phyloP scores from a whole-genome alignment of 2,888 invertebrate species.

The Microplitis manilae region DNA sequence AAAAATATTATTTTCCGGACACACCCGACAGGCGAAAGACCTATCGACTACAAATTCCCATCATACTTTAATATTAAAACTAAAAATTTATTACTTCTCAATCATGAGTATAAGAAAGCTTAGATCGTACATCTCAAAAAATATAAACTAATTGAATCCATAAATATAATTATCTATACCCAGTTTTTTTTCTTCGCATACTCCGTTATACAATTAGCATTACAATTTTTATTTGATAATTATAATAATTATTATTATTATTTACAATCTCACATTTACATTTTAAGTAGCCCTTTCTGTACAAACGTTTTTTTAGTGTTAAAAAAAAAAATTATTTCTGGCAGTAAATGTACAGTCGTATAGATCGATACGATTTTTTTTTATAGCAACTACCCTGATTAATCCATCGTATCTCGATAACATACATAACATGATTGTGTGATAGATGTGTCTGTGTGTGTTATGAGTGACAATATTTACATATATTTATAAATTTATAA shows the following conservation, averaged over 20 bases:
- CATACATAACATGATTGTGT: background rate
- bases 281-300: background rate
- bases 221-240: background rate
- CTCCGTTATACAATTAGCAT: background rate
- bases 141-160: too few relatives aligned
- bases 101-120: too few relatives aligned
- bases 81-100: too few relatives aligned
- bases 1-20: too few relatives aligned
- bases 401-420: background rate
- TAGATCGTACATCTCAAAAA: too few relatives aligned
- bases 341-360: conserved; percentile 9
- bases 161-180: too few relatives aligned
- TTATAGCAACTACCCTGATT: conserved; percentile 32
- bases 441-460: too few relatives aligned
- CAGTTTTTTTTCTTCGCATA: too few relatives aligned
- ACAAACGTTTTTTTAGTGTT: background rate
- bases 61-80: too few relatives aligned
- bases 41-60: too few relatives aligned
- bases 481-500: background rate
- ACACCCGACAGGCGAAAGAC: too few relatives aligned
- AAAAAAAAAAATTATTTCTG: background rate
- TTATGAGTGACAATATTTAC: background rate
- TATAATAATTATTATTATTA: background rate
- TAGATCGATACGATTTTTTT: background rate
- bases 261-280: conserved; percentile 7